phyloP scores from a whole-genome alignment of 2,888 invertebrate species.

The Lucinisca nassula region DNA sequence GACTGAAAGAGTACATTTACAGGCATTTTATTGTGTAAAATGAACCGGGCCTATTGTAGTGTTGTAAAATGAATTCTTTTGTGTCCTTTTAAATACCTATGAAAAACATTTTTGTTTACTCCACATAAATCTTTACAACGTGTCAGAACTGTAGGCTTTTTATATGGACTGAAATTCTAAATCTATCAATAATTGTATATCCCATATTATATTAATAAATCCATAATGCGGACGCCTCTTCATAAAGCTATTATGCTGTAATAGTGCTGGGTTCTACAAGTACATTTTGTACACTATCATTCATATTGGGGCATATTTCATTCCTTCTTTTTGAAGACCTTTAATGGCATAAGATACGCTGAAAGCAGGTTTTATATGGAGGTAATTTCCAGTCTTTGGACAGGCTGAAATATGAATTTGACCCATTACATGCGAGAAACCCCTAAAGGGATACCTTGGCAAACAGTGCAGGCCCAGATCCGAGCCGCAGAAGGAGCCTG shows the following conservation, averaged over 20 bases:
- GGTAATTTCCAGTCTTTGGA: too few species aligned
- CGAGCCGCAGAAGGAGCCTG: too few species aligned
- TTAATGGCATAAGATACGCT: too few species aligned
- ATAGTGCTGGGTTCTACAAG: slow-evolving; percentile 1
- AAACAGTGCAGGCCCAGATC: not conserved
- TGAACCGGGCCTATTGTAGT: not conserved
- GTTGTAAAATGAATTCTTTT: not conserved
- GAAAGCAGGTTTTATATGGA: too few species aligned
- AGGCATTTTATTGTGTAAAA: not conserved
- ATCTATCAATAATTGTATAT: not conserved
- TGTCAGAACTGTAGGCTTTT: not conserved
- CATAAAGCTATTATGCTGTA: slow-evolving; percentile 40
- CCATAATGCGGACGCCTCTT: not conserved
- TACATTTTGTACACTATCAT: too few species aligned
- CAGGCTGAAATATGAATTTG: too few species aligned
- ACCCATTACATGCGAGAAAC: not conserved
- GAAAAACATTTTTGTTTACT: not conserved
- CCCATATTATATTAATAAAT: not conserved
- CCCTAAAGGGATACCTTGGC: not conserved
- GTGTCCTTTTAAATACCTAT: not conserved
- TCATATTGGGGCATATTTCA: too few species aligned
- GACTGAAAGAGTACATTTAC: too few species aligned
- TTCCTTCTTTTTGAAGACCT: too few species aligned
- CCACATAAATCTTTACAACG: not conserved
- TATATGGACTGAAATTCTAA: not conserved